Conservation (phyloP, 1,140 invertebrate genomes). For the Sarcophaga bullata region DNA sequence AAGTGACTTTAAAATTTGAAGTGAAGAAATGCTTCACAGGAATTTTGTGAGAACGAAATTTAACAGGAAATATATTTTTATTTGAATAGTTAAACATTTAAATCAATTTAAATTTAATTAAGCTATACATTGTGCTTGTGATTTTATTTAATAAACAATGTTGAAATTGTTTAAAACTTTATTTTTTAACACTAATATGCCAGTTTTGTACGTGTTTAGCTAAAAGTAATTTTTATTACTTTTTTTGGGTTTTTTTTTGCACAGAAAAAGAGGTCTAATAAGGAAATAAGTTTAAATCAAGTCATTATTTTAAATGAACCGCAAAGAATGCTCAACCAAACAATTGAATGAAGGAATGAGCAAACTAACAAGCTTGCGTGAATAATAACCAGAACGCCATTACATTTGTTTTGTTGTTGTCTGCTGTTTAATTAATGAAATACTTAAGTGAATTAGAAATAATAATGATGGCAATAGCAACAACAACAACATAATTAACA, state of each 20-base stretch:
- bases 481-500: slow-evolving; percentile 5
- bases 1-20: too few relatives aligned
- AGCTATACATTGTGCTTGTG: neutral
- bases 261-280: neutral
- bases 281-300: slow-evolving; percentile 15
- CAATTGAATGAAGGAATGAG: neutral
- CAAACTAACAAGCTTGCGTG: neutral
- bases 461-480: neutral
- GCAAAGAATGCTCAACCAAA: neutral
- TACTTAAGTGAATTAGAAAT: neutral
- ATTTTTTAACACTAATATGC: neutral
- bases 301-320: slow-evolving; percentile 11
- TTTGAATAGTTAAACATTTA: too few relatives aligned
- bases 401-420: neutral
- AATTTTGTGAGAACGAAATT: too few relatives aligned
- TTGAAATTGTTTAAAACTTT: neutral
- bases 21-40: too few relatives aligned
- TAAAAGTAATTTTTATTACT: neutral
- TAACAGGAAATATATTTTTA: too few relatives aligned
- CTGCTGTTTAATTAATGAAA: neutral
- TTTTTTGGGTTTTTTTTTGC: neutral
- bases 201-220: neutral
- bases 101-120: neutral
- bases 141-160: neutral
- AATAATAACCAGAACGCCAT: neutral